A percentile compares a stretch with the other conserved stretches of the same genome.
phyloP scores from a whole-genome alignment of 2,888 invertebrate genomes.

The Cantharis rustica region DNA sequence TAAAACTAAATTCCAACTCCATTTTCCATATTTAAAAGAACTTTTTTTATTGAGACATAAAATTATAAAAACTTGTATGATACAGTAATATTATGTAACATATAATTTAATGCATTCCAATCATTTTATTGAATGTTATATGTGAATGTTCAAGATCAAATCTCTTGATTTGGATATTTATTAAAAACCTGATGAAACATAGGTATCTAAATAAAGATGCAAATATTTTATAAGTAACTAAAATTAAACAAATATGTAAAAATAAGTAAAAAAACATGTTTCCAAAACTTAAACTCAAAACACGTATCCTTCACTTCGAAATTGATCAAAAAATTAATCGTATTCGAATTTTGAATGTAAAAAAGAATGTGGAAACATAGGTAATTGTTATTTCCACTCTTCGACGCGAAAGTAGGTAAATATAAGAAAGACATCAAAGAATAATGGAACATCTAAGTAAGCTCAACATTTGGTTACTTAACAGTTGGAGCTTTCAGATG shows the following conservation, averaged over 20 bases:
- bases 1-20: background rate
- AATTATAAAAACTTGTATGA: background rate
- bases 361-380: too few relatives aligned
- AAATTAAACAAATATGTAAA: background rate
- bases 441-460: background rate
- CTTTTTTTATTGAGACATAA: background rate
- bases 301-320: background rate
- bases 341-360: too few relatives aligned
- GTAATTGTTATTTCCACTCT: background rate
- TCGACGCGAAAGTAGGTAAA: background rate
- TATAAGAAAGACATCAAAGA: background rate
- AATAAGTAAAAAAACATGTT: too few relatives aligned
- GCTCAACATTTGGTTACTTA: conserved; percentile 9
- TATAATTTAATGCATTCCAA: conserved; percentile 1
- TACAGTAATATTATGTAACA: background rate
- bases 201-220: background rate
- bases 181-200: background rate
- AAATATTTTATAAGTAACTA: background rate
- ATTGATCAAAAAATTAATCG: too few relatives aligned
- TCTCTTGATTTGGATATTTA: conserved; percentile 1
- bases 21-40: background rate
- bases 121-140: background rate
- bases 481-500: conserved; percentile 20
- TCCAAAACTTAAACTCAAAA: too few relatives aligned
- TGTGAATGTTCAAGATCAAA: conserved; percentile 6